A percentile compares a stretch with the other conserved stretches of the same genome.
phyloP scores from a whole-genome alignment of 2,797 vertebrate genomes.

The Oophaga sylvatica region DNA sequence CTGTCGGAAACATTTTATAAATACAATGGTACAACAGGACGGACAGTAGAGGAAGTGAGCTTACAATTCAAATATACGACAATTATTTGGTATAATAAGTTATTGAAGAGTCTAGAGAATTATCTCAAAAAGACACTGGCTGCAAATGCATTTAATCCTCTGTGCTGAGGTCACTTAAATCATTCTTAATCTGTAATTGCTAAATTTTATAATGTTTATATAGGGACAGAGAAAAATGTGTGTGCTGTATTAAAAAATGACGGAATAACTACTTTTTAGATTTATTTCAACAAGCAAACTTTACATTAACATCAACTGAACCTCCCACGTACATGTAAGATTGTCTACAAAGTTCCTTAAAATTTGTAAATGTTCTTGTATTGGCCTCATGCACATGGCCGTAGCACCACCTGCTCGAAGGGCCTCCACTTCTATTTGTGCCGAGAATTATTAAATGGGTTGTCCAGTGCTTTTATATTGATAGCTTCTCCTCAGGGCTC shows the following conservation, averaged over 20 bases:
- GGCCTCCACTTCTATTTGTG: too few species aligned
- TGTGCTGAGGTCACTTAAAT: background rate
- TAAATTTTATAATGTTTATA: background rate
- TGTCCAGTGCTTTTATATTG: too few species aligned
- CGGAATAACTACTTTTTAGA: too few species aligned
- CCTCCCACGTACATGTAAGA: too few species aligned
- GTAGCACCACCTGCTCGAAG: too few species aligned
- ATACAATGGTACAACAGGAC: slow-evolving; percentile 37
- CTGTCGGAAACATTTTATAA: slow-evolving; percentile 47
- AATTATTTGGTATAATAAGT: slow-evolving; percentile 29
- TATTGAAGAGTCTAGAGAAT: background rate
- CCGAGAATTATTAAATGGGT: too few species aligned
- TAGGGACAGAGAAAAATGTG: background rate
- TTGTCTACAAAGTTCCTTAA: too few species aligned
- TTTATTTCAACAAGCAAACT: too few species aligned
- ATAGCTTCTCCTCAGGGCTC: too few species aligned
- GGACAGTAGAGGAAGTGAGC: background rate
- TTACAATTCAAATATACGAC: slow-evolving; percentile 19
- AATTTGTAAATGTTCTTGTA: too few species aligned
- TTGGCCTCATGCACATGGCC: too few species aligned
- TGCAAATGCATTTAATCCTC: background rate
- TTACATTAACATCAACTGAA: too few species aligned
- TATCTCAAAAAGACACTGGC: background rate
- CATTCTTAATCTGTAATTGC: background rate
- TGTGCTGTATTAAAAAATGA: background rate